A percentile compares a stretch with the other conserved stretches of the same genome.
phyloP scores from a whole-genome alignment of 2,113 vertebrate species.

The Chaenogobius annularis region DNA sequence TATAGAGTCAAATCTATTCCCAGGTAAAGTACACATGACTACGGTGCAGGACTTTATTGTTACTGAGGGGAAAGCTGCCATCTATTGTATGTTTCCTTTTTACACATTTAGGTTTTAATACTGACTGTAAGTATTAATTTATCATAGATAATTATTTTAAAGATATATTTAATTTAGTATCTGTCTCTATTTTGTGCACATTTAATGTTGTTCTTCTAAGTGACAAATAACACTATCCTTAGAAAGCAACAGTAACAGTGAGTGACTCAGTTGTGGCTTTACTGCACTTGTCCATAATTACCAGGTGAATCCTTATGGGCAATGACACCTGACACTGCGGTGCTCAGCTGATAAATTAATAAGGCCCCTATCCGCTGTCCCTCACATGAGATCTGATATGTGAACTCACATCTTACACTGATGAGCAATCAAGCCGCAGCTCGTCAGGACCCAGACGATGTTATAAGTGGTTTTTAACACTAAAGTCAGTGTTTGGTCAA shows the following conservation, averaged over 20 bases:
- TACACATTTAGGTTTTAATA: no score
- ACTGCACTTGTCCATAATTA: constrained; percentile 44
- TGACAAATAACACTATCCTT: neutral
- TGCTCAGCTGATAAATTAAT: constrained; percentile 67
- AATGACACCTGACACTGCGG: constrained; percentile 58
- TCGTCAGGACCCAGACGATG: neutral
- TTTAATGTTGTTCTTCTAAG: neutral
- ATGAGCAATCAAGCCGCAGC: constrained; percentile 29
- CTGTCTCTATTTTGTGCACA: no score
- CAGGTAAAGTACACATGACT: neutral
- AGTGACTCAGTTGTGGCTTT: constrained; percentile 14
- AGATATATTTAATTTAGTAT: no score
- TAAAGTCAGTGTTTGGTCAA: neutral
- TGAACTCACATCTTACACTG: constrained; percentile 33
- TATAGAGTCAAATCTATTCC: neutral
- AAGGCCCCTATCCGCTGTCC: constrained; percentile 63
- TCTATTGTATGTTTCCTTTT: neutral
- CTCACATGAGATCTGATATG: constrained; percentile 62
- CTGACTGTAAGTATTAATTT: no score
- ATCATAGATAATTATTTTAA: no score
- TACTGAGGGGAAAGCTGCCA: no score
- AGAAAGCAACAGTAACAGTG: constrained; percentile 1
- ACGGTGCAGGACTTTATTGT: no score
- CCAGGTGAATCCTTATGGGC: constrained; percentile 38
- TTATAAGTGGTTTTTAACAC: neutral